phyloP scores from a whole-genome alignment of 1,140 invertebrate species.

The Ganaspis sp. region DNA sequence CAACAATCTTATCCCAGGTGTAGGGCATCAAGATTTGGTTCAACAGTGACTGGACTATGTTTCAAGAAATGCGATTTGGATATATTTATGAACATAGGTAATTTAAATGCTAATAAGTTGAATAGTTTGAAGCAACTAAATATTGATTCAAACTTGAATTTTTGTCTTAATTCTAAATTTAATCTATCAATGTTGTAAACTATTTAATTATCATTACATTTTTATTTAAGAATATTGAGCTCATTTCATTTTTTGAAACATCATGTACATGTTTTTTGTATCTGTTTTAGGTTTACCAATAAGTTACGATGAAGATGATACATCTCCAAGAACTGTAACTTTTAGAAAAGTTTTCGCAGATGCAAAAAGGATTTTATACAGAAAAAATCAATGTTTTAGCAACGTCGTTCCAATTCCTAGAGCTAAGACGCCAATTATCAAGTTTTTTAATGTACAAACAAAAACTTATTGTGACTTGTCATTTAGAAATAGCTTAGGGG shows the following conservation, averaged over 20 bases:
- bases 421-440: constrained; percentile 85
- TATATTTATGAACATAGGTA: constrained; percentile 78
- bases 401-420: constrained; percentile 79
- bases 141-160: too few species aligned
- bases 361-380: constrained; percentile 73
- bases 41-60: constrained; percentile 80
- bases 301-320: constrained; percentile 31
- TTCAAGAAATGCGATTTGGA: constrained; percentile 83
- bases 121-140: too few species aligned
- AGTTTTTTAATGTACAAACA: constrained; percentile 79
- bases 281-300: constrained; percentile 53
- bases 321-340: not conserved
- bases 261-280: not conserved
- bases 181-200: constrained; percentile 38
- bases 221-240: too few species aligned
- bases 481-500: constrained; percentile 81
- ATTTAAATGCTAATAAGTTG: too few species aligned
- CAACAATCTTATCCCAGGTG: constrained; percentile 65
- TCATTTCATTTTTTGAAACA: not conserved
- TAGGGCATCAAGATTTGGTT: constrained; percentile 80
- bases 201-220: constrained; percentile 18
- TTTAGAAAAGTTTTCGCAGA: constrained; percentile 60
- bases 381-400: constrained; percentile 70
- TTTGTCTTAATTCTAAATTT: too few species aligned
- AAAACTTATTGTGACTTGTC: constrained; percentile 82